Conservation (phyloP, 2,797 vertebrate species). For the Micropoecilia bifurca region DNA sequence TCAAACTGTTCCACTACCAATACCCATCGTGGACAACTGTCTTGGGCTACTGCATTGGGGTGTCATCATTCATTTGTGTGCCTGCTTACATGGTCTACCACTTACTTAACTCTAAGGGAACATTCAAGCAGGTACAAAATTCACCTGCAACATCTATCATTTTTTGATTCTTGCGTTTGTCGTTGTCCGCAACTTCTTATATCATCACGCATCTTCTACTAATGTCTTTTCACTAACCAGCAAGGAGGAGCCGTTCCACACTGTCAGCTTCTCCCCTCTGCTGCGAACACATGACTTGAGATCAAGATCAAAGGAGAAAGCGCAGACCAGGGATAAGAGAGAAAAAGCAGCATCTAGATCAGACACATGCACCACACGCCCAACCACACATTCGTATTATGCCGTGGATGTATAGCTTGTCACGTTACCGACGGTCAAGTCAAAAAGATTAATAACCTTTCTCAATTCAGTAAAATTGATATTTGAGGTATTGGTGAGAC, state of each 20-base stretch:
- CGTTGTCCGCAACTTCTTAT: not conserved
- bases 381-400: slow-evolving; percentile 12
- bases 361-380: not conserved
- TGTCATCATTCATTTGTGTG: slow-evolving; percentile 95
- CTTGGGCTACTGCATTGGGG: slow-evolving; percentile 94
- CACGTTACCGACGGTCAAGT: slow-evolving; percentile 3
- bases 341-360: slow-evolving; percentile 15
- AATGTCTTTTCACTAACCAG: slow-evolving; percentile 10
- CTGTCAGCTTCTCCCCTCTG: slow-evolving; percentile 31
- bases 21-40: slow-evolving; percentile 93
- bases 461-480: not conserved
- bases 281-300: slow-evolving; percentile 39
- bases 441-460: slow-evolving; percentile 8
- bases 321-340: slow-evolving; percentile 42
- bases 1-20: slow-evolving; percentile 89
- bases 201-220: not conserved
- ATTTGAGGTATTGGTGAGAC: not conserved
- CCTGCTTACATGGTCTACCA: slow-evolving; percentile 92
- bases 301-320: slow-evolving; percentile 61
- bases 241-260: slow-evolving; percentile 6
- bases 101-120: slow-evolving; percentile 88
- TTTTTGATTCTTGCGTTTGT: not conserved
- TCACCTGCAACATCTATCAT: not conserved
- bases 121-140: slow-evolving; percentile 89
- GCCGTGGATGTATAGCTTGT: slow-evolving; percentile 10